Conservation (phyloP, 2,888 invertebrate species). For the Amiota minor region DNA sequence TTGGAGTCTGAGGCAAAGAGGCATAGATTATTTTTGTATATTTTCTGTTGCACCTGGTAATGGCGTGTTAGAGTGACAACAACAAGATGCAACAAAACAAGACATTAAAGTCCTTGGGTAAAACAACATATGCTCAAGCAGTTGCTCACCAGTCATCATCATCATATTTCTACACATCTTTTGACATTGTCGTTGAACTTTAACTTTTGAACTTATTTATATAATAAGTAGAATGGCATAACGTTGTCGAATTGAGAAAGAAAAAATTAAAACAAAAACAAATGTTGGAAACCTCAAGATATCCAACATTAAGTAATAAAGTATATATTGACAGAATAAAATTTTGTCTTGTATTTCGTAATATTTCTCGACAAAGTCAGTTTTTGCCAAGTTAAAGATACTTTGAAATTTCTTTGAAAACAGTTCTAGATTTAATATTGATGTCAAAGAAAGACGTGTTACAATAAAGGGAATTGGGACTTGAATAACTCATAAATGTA, state of each 20-base stretch:
- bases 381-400: too few species aligned
- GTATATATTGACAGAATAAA: too few species aligned
- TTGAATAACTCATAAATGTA: too few species aligned
- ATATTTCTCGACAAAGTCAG: too few species aligned
- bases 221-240: not conserved
- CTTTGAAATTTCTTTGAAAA: too few species aligned
- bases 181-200: slow-evolving; percentile 23
- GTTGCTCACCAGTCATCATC: not conserved
- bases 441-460: too few species aligned
- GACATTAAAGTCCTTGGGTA: slow-evolving; percentile 31
- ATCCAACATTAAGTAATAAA: too few species aligned
- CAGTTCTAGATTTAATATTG: too few species aligned
- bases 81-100: slow-evolving; percentile 12
- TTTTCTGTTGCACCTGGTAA: slow-evolving; percentile 14
- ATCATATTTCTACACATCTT: not conserved
- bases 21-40: slow-evolving; percentile 17
- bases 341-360: too few species aligned
- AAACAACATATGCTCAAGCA: slow-evolving; percentile 29
- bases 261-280: slow-evolving; percentile 7
- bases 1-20: not conserved
- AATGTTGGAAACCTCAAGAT: not conserved
- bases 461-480: too few species aligned
- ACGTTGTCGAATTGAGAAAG: not conserved
- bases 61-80: not conserved
- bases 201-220: slow-evolving; percentile 25